phyloP scores from a whole-genome alignment of 2,888 invertebrate genomes.

The Spisula solida region DNA sequence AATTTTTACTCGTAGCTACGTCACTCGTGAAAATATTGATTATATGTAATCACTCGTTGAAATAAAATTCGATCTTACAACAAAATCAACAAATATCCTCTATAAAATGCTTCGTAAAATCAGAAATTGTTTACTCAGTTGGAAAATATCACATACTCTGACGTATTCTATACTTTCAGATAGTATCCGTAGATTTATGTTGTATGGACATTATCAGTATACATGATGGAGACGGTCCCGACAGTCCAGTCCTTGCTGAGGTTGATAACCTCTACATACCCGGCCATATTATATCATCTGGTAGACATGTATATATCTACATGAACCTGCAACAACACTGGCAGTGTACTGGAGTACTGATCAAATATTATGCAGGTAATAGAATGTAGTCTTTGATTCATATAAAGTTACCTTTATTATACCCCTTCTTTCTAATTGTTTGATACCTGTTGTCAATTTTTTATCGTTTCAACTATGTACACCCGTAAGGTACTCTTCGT shows the following conservation, averaged over 20 bases:
- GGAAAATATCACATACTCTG: not conserved
- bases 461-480: no score
- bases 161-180: slow-evolving; percentile 69
- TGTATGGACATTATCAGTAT: slow-evolving; percentile 93
- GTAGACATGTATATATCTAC: slow-evolving; percentile 83
- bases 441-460: no score
- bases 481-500: no score
- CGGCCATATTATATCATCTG: slow-evolving; percentile 93
- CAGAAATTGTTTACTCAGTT: not conserved
- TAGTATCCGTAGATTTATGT: slow-evolving; percentile 87
- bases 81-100: no score
- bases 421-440: no score
- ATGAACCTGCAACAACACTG: slow-evolving; percentile 71
- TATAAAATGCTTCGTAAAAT: no score
- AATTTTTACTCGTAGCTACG: no score
- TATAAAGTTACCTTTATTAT: not conserved
- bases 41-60: no score
- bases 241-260: slow-evolving; percentile 94
- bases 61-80: no score
- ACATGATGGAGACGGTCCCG: slow-evolving; percentile 96
- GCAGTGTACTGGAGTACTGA: slow-evolving; percentile 93
- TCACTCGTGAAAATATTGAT: no score
- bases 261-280: slow-evolving; percentile 92
- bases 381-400: not conserved
- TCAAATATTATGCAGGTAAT: slow-evolving; percentile 93